Evolutionary conservation across 2,888 invertebrate species (phyloP), one percentile per base, ranked within the genome.

Genomic region (Phengaris alcon): DNA sequence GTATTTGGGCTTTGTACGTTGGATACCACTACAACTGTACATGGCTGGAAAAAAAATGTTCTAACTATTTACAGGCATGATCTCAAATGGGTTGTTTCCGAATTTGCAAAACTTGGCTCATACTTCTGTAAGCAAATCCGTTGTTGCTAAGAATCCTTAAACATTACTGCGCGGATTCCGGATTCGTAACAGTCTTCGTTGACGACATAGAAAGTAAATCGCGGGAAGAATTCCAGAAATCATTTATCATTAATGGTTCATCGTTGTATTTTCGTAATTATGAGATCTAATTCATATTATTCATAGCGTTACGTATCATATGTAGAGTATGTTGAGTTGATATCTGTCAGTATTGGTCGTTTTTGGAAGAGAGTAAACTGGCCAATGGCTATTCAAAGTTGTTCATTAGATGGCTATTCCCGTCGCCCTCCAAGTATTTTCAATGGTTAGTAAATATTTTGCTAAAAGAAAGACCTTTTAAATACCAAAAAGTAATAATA

Each of bases 21-120:
- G 48, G 93, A 92, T 70, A 91, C 80, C 51, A 92, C 87, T 73
- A 93, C 84, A 73, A 93, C 83, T 8, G 90, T 85, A 80, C 93
- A 93, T 15, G 88, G 88, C 93, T 92, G 88, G 6, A 55, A 48
- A 48, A 48, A 48, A 48, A 48, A 10, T 10, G 52, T 52, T 59
- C 22, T 10, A 22, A 22, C 3, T 4, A 55, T 55, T 55, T 55
- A 55, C 54, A 54, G 13, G 13, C 54, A 13, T 13, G 13, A 12
- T 54, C 54, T 5, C 10, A 10, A 9, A 10, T 10, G 6, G 10
- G 10, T 59, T 59, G 22, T 59, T 59, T 64, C 35, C 35, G 64
- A 22, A 0, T 35, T 22, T 22, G 22, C 22, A 22, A 64, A 64
- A 35, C 10, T 35, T 64, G 35, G 12, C 6, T 64, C 35, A 10